phyloP scores from a whole-genome alignment of 2,113 vertebrate genomes.

The Carollia perspicillata region DNA sequence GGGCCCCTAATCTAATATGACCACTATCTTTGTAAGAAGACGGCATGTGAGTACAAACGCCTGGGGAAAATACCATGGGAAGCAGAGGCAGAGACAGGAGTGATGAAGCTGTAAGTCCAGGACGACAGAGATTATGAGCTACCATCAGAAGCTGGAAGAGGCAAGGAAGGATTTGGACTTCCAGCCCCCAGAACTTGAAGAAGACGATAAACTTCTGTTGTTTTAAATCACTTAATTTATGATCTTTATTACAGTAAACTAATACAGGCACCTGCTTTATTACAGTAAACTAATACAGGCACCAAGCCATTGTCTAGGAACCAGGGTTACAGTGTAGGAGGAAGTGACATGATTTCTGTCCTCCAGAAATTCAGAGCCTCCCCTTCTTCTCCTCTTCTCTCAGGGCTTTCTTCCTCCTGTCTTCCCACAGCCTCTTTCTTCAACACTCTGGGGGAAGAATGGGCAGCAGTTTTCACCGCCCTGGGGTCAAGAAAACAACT shows the following conservation, averaged over 20 bases:
- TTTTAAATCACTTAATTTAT: not conserved
- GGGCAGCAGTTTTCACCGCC: not conserved
- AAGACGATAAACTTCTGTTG: not conserved
- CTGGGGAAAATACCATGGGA: not conserved
- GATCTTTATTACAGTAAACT: not conserved
- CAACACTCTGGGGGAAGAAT: too few species aligned
- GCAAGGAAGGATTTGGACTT: not conserved
- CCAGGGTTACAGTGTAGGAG: not conserved
- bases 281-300: not conserved
- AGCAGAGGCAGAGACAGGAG: not conserved
- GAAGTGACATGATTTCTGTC: fast-evolving
- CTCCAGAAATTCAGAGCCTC: not conserved
- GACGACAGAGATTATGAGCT: fast-evolving
- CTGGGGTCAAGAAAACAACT: not conserved
- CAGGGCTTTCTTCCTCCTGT: not conserved
- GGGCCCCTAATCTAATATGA: not conserved
- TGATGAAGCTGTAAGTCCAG: not conserved
- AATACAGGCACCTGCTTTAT: fast-evolving
- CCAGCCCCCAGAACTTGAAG: not conserved
- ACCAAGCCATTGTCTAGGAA: not conserved
- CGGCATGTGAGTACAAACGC: not conserved
- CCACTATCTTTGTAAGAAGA: not conserved
- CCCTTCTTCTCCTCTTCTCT: too few species aligned
- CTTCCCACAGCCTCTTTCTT: not conserved
- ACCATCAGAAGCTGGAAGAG: not conserved